Percentiles rank a stretch among this genome's conserved stretches.
Conservation (phyloP, 2,113 vertebrate genomes). For the Ardeotis arabs region DNA sequence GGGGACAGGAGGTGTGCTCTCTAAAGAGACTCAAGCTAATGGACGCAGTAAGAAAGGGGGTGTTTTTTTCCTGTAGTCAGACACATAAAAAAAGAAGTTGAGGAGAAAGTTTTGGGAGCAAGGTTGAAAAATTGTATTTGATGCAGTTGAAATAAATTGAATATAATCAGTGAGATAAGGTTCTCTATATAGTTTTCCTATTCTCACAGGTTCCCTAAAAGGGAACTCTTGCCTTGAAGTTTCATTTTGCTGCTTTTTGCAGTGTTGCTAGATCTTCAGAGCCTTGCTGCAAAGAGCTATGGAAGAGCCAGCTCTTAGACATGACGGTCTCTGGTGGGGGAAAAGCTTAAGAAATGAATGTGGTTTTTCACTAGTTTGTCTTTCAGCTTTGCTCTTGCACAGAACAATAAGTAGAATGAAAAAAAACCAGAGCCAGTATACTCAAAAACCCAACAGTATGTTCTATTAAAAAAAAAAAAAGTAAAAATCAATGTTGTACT, state of each 20-base stretch:
- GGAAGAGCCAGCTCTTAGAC: background rate
- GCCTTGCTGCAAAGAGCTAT: background rate
- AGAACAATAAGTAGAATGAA: background rate
- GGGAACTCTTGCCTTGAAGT: background rate
- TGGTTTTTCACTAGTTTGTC: background rate
- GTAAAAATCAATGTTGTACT: too few species aligned
- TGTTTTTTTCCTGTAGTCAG: background rate
- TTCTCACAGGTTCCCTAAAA: background rate
- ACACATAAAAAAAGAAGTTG: background rate
- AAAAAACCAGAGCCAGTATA: background rate
- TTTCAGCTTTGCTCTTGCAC: background rate
- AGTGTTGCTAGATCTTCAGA: background rate
- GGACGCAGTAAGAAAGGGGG: background rate
- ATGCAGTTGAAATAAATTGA: background rate
- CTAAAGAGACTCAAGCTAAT: background rate
- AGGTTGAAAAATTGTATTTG: background rate
- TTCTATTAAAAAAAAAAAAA: background rate
- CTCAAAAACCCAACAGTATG: background rate
- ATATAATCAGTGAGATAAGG: background rate
- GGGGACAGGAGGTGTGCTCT: background rate
- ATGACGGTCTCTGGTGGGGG: too few species aligned
- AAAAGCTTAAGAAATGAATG: background rate
- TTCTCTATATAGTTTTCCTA: background rate
- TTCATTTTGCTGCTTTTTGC: background rate
- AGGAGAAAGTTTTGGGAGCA: background rate